Base-by-base conservation (phyloP, 2,113 vertebrate species). In the Candoia aspera region DNA sequence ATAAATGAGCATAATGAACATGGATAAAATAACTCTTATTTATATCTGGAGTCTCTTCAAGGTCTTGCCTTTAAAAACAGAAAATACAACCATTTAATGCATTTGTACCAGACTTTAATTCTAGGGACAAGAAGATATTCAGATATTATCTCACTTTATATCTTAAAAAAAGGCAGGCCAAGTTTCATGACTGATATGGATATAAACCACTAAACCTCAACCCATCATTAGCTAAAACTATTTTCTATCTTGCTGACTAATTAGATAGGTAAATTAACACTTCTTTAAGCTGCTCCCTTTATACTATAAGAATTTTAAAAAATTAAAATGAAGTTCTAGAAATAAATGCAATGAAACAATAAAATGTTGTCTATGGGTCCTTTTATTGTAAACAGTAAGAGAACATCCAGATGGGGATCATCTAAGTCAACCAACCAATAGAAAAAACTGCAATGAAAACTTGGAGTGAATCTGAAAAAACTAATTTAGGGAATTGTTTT, bases 401-500 rank as follows among this genome's bases (percentile, higher is more conserved):
- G 58, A 29, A 60, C 37, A 57, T 62, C 79, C 79, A 92, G 37
- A 89, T 21, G 73, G 91, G n/a, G n/a, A 85, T 89, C 88, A 84
- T 84, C 46, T 79, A 37, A 84, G 12, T 84, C 58, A 33, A 89
- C 54, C 37, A 33, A 84, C 57, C 33, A 33, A 37, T 33, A 73
- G 15, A 33, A 19, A 58, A 92, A 92, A 85, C 42, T 37, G 53
- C 62, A 87, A 91, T 57, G 55, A 59, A 58, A 37, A 24, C 62
- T 57, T 87, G 37, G 26, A 88, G 64, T 87, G 91, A 88, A 79
- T 21, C 68, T 84, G 55, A 23, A 33, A 29, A 53, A n/a, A 19
- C 91, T 89, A 92, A 92, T 92, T 92, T 89, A 85, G 79, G 49
- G 58, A 92, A 92, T 55, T 89, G 91, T 79, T 85, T 85, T 92